These are phyloP conservation scores for Ameiurus melas DNA, from an alignment of 2,113 vertebrate genomes.

Conservation along the genomic window DNA sequence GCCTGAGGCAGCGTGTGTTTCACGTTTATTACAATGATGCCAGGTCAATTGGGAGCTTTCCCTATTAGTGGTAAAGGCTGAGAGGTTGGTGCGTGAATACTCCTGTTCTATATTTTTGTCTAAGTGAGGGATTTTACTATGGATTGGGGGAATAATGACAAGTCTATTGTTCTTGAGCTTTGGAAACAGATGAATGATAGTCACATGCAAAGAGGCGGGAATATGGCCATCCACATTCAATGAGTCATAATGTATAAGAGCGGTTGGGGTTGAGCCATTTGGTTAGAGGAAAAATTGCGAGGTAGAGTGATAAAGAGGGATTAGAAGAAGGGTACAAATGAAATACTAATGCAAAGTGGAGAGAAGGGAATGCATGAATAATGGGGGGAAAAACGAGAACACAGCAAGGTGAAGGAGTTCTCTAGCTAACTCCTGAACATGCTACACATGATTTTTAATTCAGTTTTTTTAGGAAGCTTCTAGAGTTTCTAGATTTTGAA, in stretches of 20 bases:
- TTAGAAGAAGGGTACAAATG: conserved; percentile 3
- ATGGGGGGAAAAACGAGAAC: neutral
- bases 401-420: neutral
- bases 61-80: neutral
- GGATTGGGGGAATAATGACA: conserved; percentile 6
- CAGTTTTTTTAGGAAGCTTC: neutral
- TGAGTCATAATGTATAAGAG: conserved; percentile 37
- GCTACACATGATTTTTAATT: neutral
- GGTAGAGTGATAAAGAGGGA: neutral
- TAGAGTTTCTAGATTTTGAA: neutral
- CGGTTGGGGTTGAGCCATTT: conserved; percentile 23
- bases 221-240: conserved; percentile 22
- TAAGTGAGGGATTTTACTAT: neutral
- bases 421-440: neutral
- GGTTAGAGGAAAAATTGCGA: conserved; percentile 3
- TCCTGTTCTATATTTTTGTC: neutral
- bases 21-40: neutral
- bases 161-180: conserved; percentile 25
- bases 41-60: neutral
- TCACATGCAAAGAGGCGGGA: conserved; percentile 25
- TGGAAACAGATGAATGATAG: conserved; percentile 17
- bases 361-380: neutral
- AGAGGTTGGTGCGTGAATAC: neutral
- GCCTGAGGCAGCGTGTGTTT: conserved; percentile 13
- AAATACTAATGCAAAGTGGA: conserved; percentile 33